Conservation (phyloP, 2,888 invertebrate genomes). For the Drosophila quinaria region DNA sequence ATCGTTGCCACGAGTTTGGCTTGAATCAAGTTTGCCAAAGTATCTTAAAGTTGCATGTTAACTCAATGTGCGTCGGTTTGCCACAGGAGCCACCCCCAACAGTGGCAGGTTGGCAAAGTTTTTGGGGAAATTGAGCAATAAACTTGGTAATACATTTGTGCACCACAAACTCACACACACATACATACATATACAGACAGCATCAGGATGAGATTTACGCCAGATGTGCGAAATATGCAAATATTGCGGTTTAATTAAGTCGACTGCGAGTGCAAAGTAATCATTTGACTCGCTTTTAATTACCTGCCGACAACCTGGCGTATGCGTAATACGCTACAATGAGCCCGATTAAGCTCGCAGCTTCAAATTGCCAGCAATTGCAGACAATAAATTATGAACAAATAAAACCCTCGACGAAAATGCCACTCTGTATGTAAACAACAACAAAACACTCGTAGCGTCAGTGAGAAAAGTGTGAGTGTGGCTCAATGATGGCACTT, state of each 20-base stretch:
- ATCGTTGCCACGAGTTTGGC: constrained; percentile 30
- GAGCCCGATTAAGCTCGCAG: constrained; percentile 19
- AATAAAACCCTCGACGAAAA: constrained; percentile 66
- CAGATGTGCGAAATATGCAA: constrained; percentile 70
- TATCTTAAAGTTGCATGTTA: constrained; percentile 77
- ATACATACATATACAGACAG: neutral
- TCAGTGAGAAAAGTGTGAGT: constrained; percentile 21
- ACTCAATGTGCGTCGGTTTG: constrained; percentile 66
- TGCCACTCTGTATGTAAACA: constrained; percentile 57
- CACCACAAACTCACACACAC: constrained; percentile 13
- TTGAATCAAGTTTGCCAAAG: constrained; percentile 69
- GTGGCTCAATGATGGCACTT: constrained; percentile 63
- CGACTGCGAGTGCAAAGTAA: constrained; percentile 46
- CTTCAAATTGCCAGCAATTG: constrained; percentile 45
- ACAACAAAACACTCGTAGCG: constrained; percentile 69
- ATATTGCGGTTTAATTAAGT: constrained; percentile 81
- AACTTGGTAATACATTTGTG: constrained; percentile 65
- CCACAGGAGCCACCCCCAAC: constrained; percentile 23
- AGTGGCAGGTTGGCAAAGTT: constrained; percentile 61
- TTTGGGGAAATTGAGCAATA: constrained; percentile 75
- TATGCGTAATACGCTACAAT: constrained; percentile 45
- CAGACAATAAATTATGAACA: constrained; percentile 60
- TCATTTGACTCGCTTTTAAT: constrained; percentile 67
- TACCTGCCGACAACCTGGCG: constrained; percentile 41
- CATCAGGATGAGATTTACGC: constrained; percentile 15